Base-by-base conservation (phyloP, 2,888 invertebrate genomes). In the Frankliniella fusca region DNA sequence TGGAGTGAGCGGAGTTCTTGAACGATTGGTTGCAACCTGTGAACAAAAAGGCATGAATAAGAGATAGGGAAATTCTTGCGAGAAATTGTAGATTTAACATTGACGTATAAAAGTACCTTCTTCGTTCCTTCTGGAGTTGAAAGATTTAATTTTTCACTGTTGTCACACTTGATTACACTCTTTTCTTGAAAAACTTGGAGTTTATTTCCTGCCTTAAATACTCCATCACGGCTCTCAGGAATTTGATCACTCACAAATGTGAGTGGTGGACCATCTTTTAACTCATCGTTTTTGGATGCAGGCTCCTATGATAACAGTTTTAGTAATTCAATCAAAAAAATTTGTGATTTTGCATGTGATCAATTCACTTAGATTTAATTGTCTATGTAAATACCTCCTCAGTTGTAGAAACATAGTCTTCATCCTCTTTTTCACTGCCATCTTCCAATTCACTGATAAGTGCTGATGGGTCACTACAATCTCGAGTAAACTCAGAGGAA, bases 401-500 rank as follows among this genome's bases (percentile, higher is more conserved):
- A 7, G 70, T 12, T 5, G 9, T 12, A 1, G 70, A 23, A 76
- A 76, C 70, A 76, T 12, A 7, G 8, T 76, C 70, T 3, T 76
- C 70, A 76, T 76, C 70, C 27, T 76, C 70, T 12, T 76, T 76
- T 23, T 76, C 70, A 27, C 70, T 76, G 2, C 23, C 23, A 27
- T 76, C 61, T 61, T 61, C 70, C 23, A 12, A 7, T 23, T 76
- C 70, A 23, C 70, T 76, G 27, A 76, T 76, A 27, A 76, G 12
- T 0, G 70, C 70, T 27, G 70, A 76, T 9, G 70, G 70, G 27
- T 76, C 70, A 23, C 70, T 76, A 27, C 70, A 76, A 27, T 76
- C 70, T 76, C 70, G 70, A 11, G 70, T 76, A 12, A 76, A 76
- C 27, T 76, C 70, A 76, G 70, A 76, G 10, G 70, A 76, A 27